Base-by-base conservation (phyloP, 2,113 vertebrate genomes). In the Syngnathoides biaculeatus region DNA sequence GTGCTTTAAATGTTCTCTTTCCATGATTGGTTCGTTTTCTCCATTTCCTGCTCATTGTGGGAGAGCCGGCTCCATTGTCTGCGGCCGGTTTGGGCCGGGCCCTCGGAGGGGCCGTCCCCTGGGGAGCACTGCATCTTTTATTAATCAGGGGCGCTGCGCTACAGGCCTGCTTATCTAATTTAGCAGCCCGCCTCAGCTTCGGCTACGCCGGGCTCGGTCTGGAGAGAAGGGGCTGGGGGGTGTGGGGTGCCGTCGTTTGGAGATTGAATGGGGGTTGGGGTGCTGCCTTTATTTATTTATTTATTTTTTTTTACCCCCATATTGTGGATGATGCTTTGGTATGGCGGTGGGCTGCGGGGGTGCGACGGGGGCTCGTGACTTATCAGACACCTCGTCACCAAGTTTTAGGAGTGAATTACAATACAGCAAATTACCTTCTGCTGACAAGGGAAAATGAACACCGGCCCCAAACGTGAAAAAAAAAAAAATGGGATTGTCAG, bases 341-440 rank as follows among this genome's bases (percentile, higher is more conserved):
- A 53, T 26, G 24, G 45, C 52, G 50, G 22, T 27, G 27, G 40
- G 53, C 9, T 50, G 48, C 48, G 10, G 62, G 67, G 65, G 2
- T 38, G 73, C 55, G 30, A 64, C 78, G 80, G 75, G 43, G 43
- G 13, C 62, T 64, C 73, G 48, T 56, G 77, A 85, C 87, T 90
- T 88, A 92, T 90, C 89, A 92, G 89, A 89, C 83, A 83, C 87
- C 86, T 85, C 82, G 82, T 89, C 90, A 88, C 84, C 80, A 85
- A 87, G 87, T 90, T 91, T 92, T 92, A 85, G 87, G 88, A 86
- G 87, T 85, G 89, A 91, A 92, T 92, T 89, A 92, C 91, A 92
- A 92, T 92, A 92, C 84, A 88, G 88, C 90, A 92, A 93, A 93
- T 92, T 92, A 92, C 90, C 87, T 91, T 92, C 88, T 90, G 87